Percentiles rank a stretch among this genome's conserved stretches.
phyloP scores from a whole-genome alignment of 2,888 invertebrate species.

The Cinara cedri region DNA sequence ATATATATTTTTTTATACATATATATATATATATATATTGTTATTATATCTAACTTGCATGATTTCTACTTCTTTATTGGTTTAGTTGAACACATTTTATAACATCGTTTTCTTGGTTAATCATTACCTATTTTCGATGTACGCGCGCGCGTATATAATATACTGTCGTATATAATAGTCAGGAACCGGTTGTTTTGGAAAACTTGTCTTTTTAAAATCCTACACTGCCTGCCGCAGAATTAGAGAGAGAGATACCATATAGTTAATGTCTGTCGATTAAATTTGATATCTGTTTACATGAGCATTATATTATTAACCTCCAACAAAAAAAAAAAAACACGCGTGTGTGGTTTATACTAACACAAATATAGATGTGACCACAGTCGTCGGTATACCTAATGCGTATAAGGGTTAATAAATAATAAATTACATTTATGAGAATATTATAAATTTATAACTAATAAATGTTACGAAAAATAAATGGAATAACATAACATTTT shows the following conservation, averaged over 20 bases:
- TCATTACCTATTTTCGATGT: constrained; percentile 50
- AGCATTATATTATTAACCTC: constrained; percentile 4
- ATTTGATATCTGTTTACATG: constrained; percentile 36
- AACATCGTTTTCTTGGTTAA: constrained; percentile 45
- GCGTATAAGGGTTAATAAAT: too few relatives aligned
- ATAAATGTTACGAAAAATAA: too few relatives aligned
- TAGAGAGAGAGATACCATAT: constrained; percentile 3
- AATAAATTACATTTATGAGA: too few relatives aligned
- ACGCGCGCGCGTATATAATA: neutral
- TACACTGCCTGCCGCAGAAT: neutral
- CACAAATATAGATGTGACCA: neutral
- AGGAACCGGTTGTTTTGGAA: constrained; percentile 54
- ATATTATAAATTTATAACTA: too few relatives aligned
- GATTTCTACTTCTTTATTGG: constrained; percentile 46
- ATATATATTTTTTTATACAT: neutral
- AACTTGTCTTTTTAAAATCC: constrained; percentile 46
- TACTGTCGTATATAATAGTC: constrained; percentile 17
- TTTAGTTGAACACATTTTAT: constrained; percentile 37
- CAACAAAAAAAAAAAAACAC: neutral
- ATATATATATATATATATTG: neutral
- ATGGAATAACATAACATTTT: too few relatives aligned
- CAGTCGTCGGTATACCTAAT: too few relatives aligned
- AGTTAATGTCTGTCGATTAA: constrained; percentile 36
- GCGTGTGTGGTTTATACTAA: neutral
- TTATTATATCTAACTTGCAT: neutral